Evolutionary conservation across 2,797 vertebrate species (phyloP), one percentile per base, ranked within the genome.

Genomic region (Clarias platycephalus): DNA sequence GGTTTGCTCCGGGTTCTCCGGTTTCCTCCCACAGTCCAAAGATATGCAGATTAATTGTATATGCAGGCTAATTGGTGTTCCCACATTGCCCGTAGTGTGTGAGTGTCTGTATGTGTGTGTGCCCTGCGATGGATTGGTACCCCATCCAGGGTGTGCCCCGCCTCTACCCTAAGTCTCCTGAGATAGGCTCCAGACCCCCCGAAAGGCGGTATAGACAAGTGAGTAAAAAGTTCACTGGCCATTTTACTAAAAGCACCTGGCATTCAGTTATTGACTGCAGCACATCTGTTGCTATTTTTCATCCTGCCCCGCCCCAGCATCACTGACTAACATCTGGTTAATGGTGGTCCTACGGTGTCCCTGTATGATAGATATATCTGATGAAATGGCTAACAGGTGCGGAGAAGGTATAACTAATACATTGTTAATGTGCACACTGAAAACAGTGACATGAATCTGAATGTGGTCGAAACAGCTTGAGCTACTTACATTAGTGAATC

Each of bases 401-500:
- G 57, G 24, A 53, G 79, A 22, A 66, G 26, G 44, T 80, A 31
- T 58, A 58, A 31, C 53, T 31, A 57, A 58, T 34, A 34, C 31
- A 58, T 18, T 34, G 28, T 15, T 9, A 28, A n/a, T n/a, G 15
- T 63, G 44, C 22, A 63, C 22, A 26, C 18, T 4, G 22, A 53
- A 20, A 53, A 22, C 60, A 31, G 62, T 49, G n/a, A 44, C 44
- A 44, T 31, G n/a, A 10, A 18, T 64, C 18, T 82, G 82, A 80
- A 84, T n/a, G 28, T 26, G 24, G 22, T 44, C 18, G 63, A 24
- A 76, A 55, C 63, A 72, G 70, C n/a, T 58, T 49, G 5, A 80
- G 68, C 67, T 60, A 64, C 44, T 18, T 79, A 80, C 26, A 64
- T 80, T 55, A 80, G 26, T 49, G 77, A 82, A 60, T n/a, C 67